Base-by-base conservation (phyloP, 2,888 invertebrate species). In the Philaethria dido region DNA sequence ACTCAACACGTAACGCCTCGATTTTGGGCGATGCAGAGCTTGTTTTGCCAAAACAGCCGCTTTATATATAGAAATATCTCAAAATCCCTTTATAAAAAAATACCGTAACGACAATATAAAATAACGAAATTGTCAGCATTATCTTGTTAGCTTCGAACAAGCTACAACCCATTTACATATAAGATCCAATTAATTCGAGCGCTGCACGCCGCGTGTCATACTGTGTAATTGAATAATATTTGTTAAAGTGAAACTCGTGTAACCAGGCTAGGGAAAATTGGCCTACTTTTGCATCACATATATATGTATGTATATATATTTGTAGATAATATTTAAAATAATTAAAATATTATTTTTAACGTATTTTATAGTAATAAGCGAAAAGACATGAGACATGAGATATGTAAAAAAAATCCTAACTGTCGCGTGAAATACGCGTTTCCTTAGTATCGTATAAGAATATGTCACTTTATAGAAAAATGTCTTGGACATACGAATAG, bases 101-200 rank as follows among this genome's bases (percentile, higher is more conserved):
- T 39, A 39, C 39, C 39, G 13, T 39, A 39, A 13, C 39, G 39
- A 55, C 20, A 55, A 5, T 42, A 57, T 25, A 39, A 39, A 50
- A 48, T 62, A 45, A 47, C 18, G 33, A 45, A 47, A 33, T 60
- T 45, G 33, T 5, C 29, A 20, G 20, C 42, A 39, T 57, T 57
- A 57, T 42, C 57, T 57, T 68, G 66, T 70, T 70, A 70, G 64
- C 62, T 60, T 62, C 62, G 62, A 60, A 62, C 64, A 33, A 39
- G 55, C 61, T 69, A 61, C 61, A 39, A 65, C 59, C 29, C 59
- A 64, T 65, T 60, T 65, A 44, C 65, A 60, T 65, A 50, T 65
- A 65, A 65, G 60, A 65, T 65, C 57, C 65, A 65, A 65, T 65
- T 60, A 65, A 65, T 65, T 60, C 8, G 52, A 39, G 59, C 57